Base-by-base conservation (phyloP, 2,888 invertebrate species). In the Epinotia nisella region DNA sequence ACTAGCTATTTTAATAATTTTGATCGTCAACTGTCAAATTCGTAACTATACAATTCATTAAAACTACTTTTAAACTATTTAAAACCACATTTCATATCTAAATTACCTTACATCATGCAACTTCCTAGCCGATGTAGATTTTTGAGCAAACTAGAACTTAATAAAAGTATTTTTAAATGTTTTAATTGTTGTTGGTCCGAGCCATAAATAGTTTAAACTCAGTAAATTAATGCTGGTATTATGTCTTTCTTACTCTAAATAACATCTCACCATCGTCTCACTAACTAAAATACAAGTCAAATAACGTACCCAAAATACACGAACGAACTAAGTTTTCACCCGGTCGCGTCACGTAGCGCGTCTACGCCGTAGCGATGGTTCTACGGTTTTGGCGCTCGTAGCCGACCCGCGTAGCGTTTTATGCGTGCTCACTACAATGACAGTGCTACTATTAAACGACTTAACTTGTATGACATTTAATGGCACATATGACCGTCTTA, bases 351-450 rank as follows among this genome's bases (percentile, higher is more conserved):
- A 80, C 88, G 87, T 87, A 88, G 88, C 87, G 85, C 91, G 91
- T 88, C 89, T 90, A 90, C 90, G 88, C 85, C 88, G 89, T 88
- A 87, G 86, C 88, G 80, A 78, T 79, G 78, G 83, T 79, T 84
- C 85, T 85, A 88, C 89, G 83, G 84, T 78, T 89, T 91, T 91
- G 91, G 84, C 83, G 81, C 74, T 76, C 78, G 85, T 82, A 83
- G 83, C 85, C 76, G 79, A 73, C 76, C 78, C 80, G 83, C 85
- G 85, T 87, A 86, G 86, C 87, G 85, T 83, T 81, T 83, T 83
- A 83, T 78, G 77, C 74, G 76, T 58, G 64, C 45, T 49, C 59
- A 41, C 55, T 41, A 66, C 66, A 41, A 4, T 41, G 9, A 21
- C 21, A 49, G 15, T 11, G 35, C 21, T 21, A 56, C 39, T n/a